phyloP scores from a whole-genome alignment of 1,140 invertebrate genomes.

The Brachionus asplanchnoidis region DNA sequence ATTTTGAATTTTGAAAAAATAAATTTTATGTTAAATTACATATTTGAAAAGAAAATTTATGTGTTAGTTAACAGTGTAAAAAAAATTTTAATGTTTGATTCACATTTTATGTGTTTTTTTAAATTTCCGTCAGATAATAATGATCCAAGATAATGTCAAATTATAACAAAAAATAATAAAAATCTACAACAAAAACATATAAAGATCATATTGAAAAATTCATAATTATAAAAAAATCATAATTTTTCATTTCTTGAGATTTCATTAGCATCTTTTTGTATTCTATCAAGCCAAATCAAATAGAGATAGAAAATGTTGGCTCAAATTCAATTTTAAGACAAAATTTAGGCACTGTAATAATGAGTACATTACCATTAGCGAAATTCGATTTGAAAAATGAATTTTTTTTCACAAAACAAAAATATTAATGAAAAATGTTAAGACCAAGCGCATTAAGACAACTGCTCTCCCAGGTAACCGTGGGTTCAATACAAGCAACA shows the following conservation, averaged over 20 bases:
- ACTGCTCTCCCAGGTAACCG: slow-evolving; percentile 12
- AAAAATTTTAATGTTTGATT: too few relatives aligned
- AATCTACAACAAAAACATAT: background rate
- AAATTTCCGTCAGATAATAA: too few relatives aligned
- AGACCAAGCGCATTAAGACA: slow-evolving; percentile 32
- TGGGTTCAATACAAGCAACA: background rate
- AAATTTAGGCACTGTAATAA: background rate
- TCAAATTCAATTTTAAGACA: background rate
- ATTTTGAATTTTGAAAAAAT: too few relatives aligned
- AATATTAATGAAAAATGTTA: slow-evolving; percentile 11
- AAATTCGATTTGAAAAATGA: background rate
- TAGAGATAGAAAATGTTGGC: background rate
- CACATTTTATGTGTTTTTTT: too few relatives aligned
- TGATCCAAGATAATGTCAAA: too few relatives aligned
- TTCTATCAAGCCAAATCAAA: background rate
- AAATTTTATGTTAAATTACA: too few relatives aligned
- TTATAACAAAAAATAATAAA: background rate
- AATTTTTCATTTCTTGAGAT: background rate
- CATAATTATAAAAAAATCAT: background rate
- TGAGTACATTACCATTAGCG: background rate
- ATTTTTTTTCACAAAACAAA: background rate
- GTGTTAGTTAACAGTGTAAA: too few relatives aligned
- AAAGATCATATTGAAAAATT: background rate
- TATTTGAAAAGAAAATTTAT: too few relatives aligned
- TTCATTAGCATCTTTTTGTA: background rate